Percentiles rank a stretch among this genome's conserved stretches.
These are phyloP conservation scores for Falcaria lacertinaria DNA, from an alignment of 2,888 invertebrate species.

Conservation along the genomic window DNA sequence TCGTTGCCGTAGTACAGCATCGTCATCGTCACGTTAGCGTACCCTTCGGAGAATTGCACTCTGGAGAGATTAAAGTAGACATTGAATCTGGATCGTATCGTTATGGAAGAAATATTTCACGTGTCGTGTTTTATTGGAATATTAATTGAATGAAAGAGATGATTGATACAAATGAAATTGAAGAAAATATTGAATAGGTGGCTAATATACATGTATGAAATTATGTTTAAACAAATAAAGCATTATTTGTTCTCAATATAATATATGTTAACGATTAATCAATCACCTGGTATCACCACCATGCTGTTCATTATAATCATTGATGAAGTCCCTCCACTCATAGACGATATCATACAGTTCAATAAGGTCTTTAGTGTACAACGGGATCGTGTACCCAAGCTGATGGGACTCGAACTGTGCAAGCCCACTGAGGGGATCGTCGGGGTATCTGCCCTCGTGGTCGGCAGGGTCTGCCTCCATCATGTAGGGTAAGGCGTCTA, in stretches of 20 bases:
- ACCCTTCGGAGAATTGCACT: constrained; percentile 81
- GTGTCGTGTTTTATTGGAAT: too few species aligned
- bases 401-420: constrained; percentile 66
- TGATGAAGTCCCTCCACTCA: constrained; percentile 79
- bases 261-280: too few species aligned
- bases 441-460: constrained; percentile 56
- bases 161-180: too few species aligned
- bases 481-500: constrained; percentile 82
- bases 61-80: too few species aligned
- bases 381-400: constrained; percentile 79
- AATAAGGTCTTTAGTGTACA: constrained; percentile 81
- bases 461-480: constrained; percentile 71
- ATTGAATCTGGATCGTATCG: too few species aligned
- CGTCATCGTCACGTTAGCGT: constrained; percentile 72
- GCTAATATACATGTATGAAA: too few species aligned
- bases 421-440: constrained; percentile 72
- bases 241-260: too few species aligned
- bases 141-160: too few species aligned
- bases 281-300: constrained; percentile 67
- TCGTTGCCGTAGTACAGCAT: constrained; percentile 82
- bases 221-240: too few species aligned
- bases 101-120: too few species aligned
- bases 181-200: too few species aligned
- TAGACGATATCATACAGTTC: constrained; percentile 77
- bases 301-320: constrained; percentile 59